Base-by-base conservation (phyloP, 2,113 vertebrate genomes). In the Typhlomys cinereus region DNA sequence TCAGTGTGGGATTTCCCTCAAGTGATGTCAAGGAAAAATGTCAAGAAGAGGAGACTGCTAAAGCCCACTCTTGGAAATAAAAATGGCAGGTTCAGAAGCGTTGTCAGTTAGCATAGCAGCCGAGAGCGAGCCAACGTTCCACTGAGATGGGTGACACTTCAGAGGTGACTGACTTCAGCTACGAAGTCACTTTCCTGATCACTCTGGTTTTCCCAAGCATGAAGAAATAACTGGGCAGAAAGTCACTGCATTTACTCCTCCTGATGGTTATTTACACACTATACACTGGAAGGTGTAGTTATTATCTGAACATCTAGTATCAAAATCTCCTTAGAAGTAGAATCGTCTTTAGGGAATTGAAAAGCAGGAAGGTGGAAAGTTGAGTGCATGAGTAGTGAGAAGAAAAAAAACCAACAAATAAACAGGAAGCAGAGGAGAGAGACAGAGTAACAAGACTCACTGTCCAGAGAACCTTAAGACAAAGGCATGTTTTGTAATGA, bases 201-300 rank as follows among this genome's bases (percentile, higher is more conserved):
- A n/a, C n/a, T 21, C n/a, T n/a, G n/a, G 4, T 50, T 39, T 41
- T n/a, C 54, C 5, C 52, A 10, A 67, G 69, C 36, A 66, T 50
- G 34, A 7, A 66, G 36, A 81, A 61, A 46, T 6, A 31, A n/a
- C n/a, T 3, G 85, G 29, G n/a, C 74, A 31, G 79, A 67, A 86
- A 36, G 62, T n/a, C 29, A 61, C 29, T 75, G 46, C 41, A 34
- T 5, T 11, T 31, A 84, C 48, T 17, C 36, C 14, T 29, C n/a
- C 36, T 44, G 0, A 0, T 34, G 64, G n/a, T 29, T 18, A 12
- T 1, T 57, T 23, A 2, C 7, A 11, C 0, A 4, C 71, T 29
- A 25, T 8, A 23, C 1, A 5, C 0, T 21, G 46, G 4, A 27
- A 20, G 5, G 10, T 18, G 6, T 27, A 29, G 17, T 4, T 5